Base-by-base conservation (phyloP, 2,888 invertebrate genomes). In the Dynastes hyllus region DNA sequence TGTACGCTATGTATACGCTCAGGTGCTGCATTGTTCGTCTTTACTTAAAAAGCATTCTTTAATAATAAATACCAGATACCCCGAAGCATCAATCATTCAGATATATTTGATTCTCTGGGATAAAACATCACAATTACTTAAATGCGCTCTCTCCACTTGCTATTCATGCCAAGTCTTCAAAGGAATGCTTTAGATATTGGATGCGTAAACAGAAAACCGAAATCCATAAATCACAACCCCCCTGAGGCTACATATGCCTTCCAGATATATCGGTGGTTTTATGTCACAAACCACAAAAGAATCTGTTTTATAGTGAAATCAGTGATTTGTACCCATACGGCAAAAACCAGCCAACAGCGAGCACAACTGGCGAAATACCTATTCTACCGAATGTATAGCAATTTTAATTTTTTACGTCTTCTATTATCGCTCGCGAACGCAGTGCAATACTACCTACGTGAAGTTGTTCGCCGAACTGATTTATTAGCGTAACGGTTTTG, bases 151-250 rank as follows among this genome's bases (percentile, higher is more conserved):
- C 77, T 63, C 77, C 80, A 81, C 80, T 81, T 81, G 80, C 82
- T 81, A 84, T 85, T 84, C 85, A 84, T 80, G 81, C 80, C 83
- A 81, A 82, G 84, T 83, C 84, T 83, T 84, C 83, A 83, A 84
- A 84, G 84, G 81, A 83, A 85, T 81, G 80, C 82, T 79, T 81
- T 80, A 78, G 83, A 84, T 84, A 84, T 84, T 83, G 84, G 83
- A 84, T 84, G 83, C 83, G 83, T 84, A 84, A 84, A 84, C 83
- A 84, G 84, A 84, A 84, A 84, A 84, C 84, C 83, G 82, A 82
- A 81, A 84, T 81, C 83, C 84, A 85, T 85, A 85, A 84, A 85
- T 85, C 85, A 85, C 82, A 81, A 83, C 83, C 83, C 81, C 77
- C 83, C 82, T 79, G 79, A 79, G 79, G 83, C 82, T 83, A 83